Evolutionary conservation across 2,797 vertebrate genomes (phyloP), one percentile per base, ranked within the genome.

Genomic region (Tenualosa ilisha): DNA sequence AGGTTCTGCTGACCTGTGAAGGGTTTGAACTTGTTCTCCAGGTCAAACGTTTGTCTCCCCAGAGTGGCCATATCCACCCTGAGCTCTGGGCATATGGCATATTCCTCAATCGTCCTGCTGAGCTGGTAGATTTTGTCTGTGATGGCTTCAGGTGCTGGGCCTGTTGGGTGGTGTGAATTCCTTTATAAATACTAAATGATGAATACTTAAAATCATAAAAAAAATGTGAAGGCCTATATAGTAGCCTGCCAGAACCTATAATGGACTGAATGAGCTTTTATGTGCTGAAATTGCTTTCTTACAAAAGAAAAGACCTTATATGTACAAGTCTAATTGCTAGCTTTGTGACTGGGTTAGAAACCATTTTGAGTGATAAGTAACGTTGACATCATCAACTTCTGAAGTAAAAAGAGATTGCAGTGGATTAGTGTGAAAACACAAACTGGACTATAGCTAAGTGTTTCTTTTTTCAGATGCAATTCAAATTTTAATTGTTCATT

Each of bases 21-120:
- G 9, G 98, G 98, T 90, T 99, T 99, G 91, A 99, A 98, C 93
- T 99, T 99, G 92, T 99, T 96, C 90, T 96, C 98, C 93, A 99
- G 91, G 92, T 99, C 98, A 92, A 99, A 99, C 51, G 93, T 96
- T 92, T 99, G 98, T 84, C 96, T 98, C 53, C 98, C 98, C 86
- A 98, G 93, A 8, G 96, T 97, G 20, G 94, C 91, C 85, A 99
- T 94, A 93, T 99, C 97, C 82, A 99, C 95, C 15, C 93, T 94
- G 85, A 99, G 95, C 83, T 97, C 97, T 0, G 98, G 97, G 86
- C 98, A 99, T 92, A 99, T 98, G 13, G 97, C 96, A 86, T 97
- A 99, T 89, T 99, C 98, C 88, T 98, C 97, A 0, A 99, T 97
- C 83, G 95, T 97, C 93, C 97, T 97, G 93, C 98, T 99, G 90